Evolutionary conservation across 1,140 invertebrate species (phyloP).

Genomic region (Philopotamus ludificatus): DNA sequence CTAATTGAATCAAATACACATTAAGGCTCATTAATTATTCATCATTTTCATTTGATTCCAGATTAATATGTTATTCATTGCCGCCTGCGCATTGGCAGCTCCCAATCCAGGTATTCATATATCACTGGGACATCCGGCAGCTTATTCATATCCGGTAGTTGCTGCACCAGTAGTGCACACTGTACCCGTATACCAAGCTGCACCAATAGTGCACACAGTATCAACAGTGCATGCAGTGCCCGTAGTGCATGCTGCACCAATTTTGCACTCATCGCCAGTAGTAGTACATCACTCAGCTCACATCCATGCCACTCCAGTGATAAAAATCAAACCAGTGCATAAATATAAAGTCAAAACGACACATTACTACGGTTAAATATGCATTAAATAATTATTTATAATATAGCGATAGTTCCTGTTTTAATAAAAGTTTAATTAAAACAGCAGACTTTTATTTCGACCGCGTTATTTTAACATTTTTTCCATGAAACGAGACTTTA

Average conservation of each 20-base stretch:
- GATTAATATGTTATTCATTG: slow-evolving; percentile 23
- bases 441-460: too few species aligned
- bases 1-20: not conserved
- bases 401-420: too few species aligned
- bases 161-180: slow-evolving; percentile 31
- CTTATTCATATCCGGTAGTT: slow-evolving; percentile 30
- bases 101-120: slow-evolving; percentile 38
- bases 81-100: not conserved
- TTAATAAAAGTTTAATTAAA: too few species aligned
- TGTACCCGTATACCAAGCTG: slow-evolving; percentile 45
- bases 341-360: slow-evolving; percentile 17
- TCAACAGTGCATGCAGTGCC: slow-evolving; percentile 28
- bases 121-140: slow-evolving; percentile 28
- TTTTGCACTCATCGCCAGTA: slow-evolving; percentile 30
- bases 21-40: not conserved
- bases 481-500: too few species aligned
- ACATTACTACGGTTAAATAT: slow-evolving; percentile 1
- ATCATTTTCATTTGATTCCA: slow-evolving; percentile 17
- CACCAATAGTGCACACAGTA: slow-evolving; percentile 41
- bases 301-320: slow-evolving; percentile 29
- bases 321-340: slow-evolving; percentile 29
- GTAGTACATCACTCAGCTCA: slow-evolving; percentile 33
- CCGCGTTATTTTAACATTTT: too few species aligned
- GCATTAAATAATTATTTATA: too few species aligned
- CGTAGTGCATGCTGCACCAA: slow-evolving; percentile 19